Percentiles rank a stretch among this genome's conserved stretches.
Evolutionary conservation across 2,113 vertebrate genomes (phyloP).

Genomic region (Numida meleagris): DNA sequence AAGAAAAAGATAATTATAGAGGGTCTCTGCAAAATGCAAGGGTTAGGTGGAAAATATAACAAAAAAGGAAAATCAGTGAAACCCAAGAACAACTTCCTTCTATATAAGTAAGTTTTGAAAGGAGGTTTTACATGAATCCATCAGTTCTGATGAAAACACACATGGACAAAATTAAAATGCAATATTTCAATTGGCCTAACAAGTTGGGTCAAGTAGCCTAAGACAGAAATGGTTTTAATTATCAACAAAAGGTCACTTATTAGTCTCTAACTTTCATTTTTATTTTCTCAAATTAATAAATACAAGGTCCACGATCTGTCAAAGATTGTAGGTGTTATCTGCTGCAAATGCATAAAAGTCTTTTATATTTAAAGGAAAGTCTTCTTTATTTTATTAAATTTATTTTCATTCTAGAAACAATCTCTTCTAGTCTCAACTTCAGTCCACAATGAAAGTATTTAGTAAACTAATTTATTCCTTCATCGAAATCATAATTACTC

Average conservation of each 20-base stretch:
- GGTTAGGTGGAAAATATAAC: background rate
- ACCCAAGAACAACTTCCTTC: background rate
- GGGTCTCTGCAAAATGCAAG: background rate
- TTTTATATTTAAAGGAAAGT: background rate
- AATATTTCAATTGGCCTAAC: background rate
- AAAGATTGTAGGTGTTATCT: background rate
- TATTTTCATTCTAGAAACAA: slow-evolving; percentile 18
- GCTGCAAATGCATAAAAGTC: background rate
- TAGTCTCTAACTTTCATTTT: background rate
- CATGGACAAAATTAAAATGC: background rate
- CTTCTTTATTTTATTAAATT: slow-evolving; percentile 32
- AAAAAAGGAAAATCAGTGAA: background rate
- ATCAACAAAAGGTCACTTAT: background rate
- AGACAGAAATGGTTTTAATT: background rate
- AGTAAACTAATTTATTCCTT: slow-evolving; percentile 53
- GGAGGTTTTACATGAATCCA: background rate
- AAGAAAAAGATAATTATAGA: background rate
- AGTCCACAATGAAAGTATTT: slow-evolving; percentile 41
- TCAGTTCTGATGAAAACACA: background rate
- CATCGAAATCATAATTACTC: slow-evolving; percentile 51
- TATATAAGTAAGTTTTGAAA: background rate
- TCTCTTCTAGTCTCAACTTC: slow-evolving; percentile 40
- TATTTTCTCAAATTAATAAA: background rate
- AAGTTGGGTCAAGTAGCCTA: background rate
- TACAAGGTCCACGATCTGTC: background rate